Evolutionary conservation across 2,797 vertebrate genomes (phyloP).

Genomic region (Ctenopoma multispine): DNA sequence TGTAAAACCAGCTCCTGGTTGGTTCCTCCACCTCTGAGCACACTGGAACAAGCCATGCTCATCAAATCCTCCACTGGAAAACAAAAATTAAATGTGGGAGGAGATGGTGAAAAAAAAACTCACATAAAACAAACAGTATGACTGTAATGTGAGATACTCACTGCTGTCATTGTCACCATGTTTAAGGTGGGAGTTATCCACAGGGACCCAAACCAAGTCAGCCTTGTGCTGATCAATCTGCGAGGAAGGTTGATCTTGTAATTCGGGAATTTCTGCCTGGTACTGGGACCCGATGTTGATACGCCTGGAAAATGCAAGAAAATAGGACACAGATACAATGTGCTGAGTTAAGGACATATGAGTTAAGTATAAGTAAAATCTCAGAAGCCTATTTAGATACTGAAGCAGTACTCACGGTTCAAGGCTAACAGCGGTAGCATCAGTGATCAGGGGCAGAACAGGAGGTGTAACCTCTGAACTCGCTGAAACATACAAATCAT

Average conservation of each 20-base stretch:
- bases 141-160: conserved; percentile 40
- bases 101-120: background rate
- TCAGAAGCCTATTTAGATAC: background rate
- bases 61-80: conserved; percentile 89
- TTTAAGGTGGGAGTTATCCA: conserved; percentile 53
- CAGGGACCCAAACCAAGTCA: conserved; percentile 89
- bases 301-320: conserved; percentile 74
- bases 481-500: conserved; percentile 74
- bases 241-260: conserved; percentile 82
- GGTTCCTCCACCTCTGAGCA: conserved; percentile 93
- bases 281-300: conserved; percentile 92
- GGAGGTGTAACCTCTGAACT: conserved; percentile 91
- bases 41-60: conserved; percentile 94
- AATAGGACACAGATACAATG: background rate
- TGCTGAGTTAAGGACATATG: background rate
- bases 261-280: conserved; percentile 88
- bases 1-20: conserved; percentile 97
- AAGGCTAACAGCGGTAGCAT: conserved; percentile 91
- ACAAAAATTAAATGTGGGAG: background rate
- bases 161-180: conserved; percentile 52
- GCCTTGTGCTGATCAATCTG: conserved; percentile 88
- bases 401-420: conserved; percentile 88
- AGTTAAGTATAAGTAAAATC: background rate
- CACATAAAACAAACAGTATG: background rate
- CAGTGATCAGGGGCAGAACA: conserved; percentile 87